Conservation (phyloP, 53 echinoderm and acorn worm species). For the Luidia sarsii region DNA sequence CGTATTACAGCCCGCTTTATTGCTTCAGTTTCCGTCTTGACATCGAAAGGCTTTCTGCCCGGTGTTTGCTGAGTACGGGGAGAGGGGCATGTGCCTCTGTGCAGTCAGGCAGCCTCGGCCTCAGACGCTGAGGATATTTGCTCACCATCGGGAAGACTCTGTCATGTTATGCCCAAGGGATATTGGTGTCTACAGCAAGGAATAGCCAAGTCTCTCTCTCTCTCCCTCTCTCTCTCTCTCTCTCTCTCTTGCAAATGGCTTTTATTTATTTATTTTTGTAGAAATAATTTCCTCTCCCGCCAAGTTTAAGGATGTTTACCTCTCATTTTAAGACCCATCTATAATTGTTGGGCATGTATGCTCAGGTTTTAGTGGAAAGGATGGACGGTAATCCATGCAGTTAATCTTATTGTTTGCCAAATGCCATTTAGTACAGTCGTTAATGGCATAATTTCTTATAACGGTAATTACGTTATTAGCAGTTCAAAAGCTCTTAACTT, state of each 20-base stretch:
- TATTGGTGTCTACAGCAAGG: no score
- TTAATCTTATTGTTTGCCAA: constrained; percentile 43
- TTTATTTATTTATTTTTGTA: not conserved
- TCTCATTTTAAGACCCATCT: constrained; percentile 59
- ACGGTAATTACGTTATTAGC: constrained; percentile 1
- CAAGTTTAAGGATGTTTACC: constrained; percentile 54
- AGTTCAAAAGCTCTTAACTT: constrained; percentile 42
- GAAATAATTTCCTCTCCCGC: not conserved
- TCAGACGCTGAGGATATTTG: constrained; percentile 52
- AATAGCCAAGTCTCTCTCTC: no score
- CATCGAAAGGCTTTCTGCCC: constrained; percentile 53
- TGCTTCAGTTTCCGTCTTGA: constrained; percentile 47
- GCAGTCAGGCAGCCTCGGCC: constrained; percentile 33
- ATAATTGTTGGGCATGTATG: constrained; percentile 33
- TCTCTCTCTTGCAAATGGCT: constrained; percentile 24
- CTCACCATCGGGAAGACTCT: constrained; percentile 33
- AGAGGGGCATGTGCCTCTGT: constrained; percentile 27
- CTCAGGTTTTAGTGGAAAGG: constrained; percentile 42
- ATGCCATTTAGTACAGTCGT: constrained; percentile 9
- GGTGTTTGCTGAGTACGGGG: constrained; percentile 51
- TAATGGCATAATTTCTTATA: constrained; percentile 37
- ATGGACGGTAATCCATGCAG: constrained; percentile 2
- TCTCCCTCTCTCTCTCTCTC: no score
- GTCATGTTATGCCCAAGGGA: constrained; percentile 11
- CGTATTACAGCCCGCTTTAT: constrained; percentile 27